A percentile compares a stretch with the other conserved stretches of the same genome.
Evolutionary conservation across 2,888 invertebrate genomes (phyloP).

Genomic region (Ophion costatus): DNA sequence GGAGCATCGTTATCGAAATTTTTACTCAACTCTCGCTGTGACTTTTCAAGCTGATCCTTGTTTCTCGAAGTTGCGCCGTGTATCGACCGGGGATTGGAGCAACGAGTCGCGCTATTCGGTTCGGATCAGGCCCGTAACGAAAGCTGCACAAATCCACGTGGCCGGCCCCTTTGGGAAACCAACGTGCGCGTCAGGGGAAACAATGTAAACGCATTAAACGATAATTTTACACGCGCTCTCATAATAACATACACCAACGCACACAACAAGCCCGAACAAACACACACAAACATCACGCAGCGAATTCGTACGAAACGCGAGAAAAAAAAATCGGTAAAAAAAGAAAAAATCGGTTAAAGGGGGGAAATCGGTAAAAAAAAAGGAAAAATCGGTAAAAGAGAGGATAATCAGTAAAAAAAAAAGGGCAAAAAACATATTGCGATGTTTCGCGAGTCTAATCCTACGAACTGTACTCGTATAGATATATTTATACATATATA

Average conservation of each 20-base stretch:
- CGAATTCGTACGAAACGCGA: neutral
- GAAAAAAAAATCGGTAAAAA: neutral
- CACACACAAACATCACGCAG: slow-evolving; percentile 6
- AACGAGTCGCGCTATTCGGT: too few relatives aligned
- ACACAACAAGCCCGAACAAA: neutral
- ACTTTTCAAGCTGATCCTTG: too few relatives aligned
- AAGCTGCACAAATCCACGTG: slow-evolving; percentile 12
- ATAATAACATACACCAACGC: slow-evolving; percentile 11
- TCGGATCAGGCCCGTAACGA: too few relatives aligned
- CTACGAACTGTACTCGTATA: slow-evolving; percentile 4
- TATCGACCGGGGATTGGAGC: too few relatives aligned
- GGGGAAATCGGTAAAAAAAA: neutral
- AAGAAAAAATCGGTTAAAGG: neutral
- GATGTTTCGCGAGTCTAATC: slow-evolving; percentile 40
- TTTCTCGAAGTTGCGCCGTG: too few relatives aligned
- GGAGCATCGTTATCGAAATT: too few relatives aligned
- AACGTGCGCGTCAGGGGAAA: slow-evolving; percentile 9
- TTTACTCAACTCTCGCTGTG: too few relatives aligned
- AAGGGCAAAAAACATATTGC: slow-evolving; percentile 14
- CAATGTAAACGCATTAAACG: neutral
- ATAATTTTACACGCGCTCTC: slow-evolving; percentile 4
- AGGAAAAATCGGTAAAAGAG: neutral
- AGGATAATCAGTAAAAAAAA: neutral
- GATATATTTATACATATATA: too few relatives aligned
- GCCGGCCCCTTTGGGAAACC: slow-evolving; percentile 41